Percentiles rank a stretch among this genome's conserved stretches.
These are phyloP conservation scores for Oceanodroma leucorhoa DNA, from an alignment of 2,797 vertebrate genomes.

Conservation along the genomic window DNA sequence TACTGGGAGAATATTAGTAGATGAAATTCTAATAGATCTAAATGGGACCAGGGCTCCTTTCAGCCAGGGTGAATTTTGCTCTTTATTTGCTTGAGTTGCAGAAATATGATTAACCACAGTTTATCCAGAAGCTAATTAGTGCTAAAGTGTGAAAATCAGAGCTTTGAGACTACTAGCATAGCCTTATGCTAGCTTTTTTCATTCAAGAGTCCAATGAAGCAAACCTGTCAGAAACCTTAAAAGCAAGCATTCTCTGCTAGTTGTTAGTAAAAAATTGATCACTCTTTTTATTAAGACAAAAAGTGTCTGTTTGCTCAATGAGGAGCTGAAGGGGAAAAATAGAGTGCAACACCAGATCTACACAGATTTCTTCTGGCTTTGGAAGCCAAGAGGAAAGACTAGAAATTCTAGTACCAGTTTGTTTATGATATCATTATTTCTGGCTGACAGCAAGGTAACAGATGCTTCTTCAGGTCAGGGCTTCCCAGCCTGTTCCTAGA, in stretches of 20 bases:
- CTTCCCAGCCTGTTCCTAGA: not conserved
- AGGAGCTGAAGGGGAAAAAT: not conserved
- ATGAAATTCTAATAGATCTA: not conserved
- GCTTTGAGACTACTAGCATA: not conserved
- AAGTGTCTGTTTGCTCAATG: not conserved
- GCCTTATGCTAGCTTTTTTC: not conserved
- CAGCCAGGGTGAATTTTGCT: not conserved
- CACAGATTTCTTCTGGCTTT: not conserved
- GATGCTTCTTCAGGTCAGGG: not conserved
- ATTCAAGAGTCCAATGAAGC: not conserved
- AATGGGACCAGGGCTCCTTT: not conserved
- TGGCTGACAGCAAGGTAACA: not conserved
- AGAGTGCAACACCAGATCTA: not conserved
- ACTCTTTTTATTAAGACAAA: not conserved
- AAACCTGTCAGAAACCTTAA: not conserved
- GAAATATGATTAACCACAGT: conserved; percentile 30
- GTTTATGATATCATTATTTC: not conserved
- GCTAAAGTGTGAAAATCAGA: conserved; percentile 22
- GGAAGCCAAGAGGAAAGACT: not conserved
- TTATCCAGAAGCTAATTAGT: conserved; percentile 10
- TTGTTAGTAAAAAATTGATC: not conserved
- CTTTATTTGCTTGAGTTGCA: not conserved
- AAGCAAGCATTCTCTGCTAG: not conserved
- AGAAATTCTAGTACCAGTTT: not conserved
- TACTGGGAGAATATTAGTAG: not conserved